Conservation (phyloP, 2,113 vertebrate genomes). For the Entomyzon cyanotis region DNA sequence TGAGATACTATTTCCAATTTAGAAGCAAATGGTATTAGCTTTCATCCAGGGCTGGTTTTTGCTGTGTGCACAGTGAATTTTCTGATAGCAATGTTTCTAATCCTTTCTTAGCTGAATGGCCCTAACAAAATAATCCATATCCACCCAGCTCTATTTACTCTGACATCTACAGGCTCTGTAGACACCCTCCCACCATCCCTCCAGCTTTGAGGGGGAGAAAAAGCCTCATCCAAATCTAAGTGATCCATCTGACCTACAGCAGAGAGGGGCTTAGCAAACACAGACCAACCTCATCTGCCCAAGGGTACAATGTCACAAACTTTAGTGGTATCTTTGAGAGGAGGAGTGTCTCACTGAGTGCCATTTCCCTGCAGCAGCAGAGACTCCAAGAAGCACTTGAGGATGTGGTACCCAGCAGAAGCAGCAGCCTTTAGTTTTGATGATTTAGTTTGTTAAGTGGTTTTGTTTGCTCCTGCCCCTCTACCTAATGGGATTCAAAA, state of each 20-base stretch:
- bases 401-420: not conserved
- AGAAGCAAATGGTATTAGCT: not conserved
- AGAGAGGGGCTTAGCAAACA: not conserved
- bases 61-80: not conserved
- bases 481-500: not conserved
- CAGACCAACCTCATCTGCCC: not conserved
- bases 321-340: not conserved
- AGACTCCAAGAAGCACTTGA: not conserved
- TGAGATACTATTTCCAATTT: not conserved
- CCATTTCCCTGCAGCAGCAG: not conserved
- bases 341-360: not conserved
- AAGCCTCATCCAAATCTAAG: not conserved
- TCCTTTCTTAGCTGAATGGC: rapidly evolving
- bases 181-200: not conserved
- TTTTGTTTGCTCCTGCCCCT: not conserved
- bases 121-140: not conserved
- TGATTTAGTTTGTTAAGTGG: not conserved
- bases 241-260: not conserved
- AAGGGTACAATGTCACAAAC: not conserved
- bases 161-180: not conserved
- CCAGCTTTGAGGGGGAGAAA: rapidly evolving
- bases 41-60: not conserved
- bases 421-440: not conserved
- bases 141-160: not conserved
- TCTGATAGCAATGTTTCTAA: not conserved